Evolutionary conservation across 2,888 invertebrate genomes (phyloP).

Genomic region (Calliphora vomitoria): DNA sequence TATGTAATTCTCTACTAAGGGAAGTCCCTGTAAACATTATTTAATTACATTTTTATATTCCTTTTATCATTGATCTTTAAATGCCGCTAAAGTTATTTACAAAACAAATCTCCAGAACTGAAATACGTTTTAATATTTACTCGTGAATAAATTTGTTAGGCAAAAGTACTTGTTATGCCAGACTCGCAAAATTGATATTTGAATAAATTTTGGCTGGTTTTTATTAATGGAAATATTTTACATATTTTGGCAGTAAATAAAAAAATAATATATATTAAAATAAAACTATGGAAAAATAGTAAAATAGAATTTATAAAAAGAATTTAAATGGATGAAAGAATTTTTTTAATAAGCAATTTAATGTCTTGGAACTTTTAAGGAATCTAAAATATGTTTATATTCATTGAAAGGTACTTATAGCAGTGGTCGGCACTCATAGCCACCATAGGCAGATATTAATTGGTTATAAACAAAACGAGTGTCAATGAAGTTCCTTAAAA

Average conservation of each 20-base stretch:
- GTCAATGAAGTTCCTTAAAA: too few species aligned
- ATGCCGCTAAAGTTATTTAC: too few species aligned
- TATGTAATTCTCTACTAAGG: too few species aligned
- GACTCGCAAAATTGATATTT: neutral
- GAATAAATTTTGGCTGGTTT: neutral
- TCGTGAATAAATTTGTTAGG: neutral
- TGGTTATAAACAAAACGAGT: too few species aligned
- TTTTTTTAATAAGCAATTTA: neutral
- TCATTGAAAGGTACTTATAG: too few species aligned
- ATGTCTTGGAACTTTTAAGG: too few species aligned
- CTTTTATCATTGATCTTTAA: too few species aligned
- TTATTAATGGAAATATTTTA: slow-evolving; percentile 8
- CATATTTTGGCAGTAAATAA: neutral
- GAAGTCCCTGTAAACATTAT: too few species aligned
- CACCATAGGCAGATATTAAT: too few species aligned
- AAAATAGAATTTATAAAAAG: neutral
- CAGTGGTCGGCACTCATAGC: too few species aligned
- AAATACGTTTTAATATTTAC: neutral
- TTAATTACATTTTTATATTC: too few species aligned
- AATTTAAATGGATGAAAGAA: neutral
- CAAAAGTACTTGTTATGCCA: slow-evolving; percentile 15
- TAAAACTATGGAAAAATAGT: neutral
- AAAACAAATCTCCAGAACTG: neutral
- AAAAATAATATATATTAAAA: neutral
- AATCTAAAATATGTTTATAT: too few species aligned